Percentiles rank a stretch among this genome's conserved stretches.
Evolutionary conservation across 1,140 invertebrate species (phyloP).

Genomic region (Caenorhabditis brenneri): DNA sequence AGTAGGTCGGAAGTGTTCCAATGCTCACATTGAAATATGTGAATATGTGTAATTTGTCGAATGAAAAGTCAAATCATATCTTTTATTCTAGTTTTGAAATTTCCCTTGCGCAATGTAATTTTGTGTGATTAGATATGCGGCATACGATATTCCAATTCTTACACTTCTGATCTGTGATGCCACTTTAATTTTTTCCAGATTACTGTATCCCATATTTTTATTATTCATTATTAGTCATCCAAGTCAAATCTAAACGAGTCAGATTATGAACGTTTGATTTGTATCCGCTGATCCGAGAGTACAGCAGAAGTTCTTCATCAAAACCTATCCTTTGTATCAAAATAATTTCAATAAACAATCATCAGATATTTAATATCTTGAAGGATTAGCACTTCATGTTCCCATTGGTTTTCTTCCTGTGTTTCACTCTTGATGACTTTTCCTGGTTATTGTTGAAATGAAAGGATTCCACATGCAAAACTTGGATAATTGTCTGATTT

Average conservation of each 20-base stretch:
- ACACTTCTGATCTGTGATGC: constrained; percentile 28
- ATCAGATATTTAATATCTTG: background rate
- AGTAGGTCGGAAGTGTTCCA: background rate
- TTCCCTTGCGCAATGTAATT: background rate
- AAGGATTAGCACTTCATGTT: constrained; percentile 6
- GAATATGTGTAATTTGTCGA: background rate
- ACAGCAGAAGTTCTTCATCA: background rate
- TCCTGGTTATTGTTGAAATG: background rate
- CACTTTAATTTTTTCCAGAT: background rate
- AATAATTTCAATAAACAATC: background rate
- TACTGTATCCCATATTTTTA: too few relatives aligned
- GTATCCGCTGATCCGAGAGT: background rate
- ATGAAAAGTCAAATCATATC: background rate
- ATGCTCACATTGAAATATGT: background rate
- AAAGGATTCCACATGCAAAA: constrained; percentile 3
- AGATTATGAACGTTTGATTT: background rate
- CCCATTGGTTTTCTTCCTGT: background rate
- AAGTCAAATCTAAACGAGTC: background rate
- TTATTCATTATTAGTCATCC: too few relatives aligned
- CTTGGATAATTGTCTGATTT: background rate
- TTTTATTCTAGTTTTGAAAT: background rate
- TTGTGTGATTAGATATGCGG: constrained; percentile 30
- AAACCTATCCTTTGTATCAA: background rate
- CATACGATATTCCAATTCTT: constrained; percentile 27
- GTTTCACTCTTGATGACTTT: background rate